These are phyloP conservation scores for Aproaerema taeniolella DNA, from an alignment of 2,888 invertebrate species.

Conservation along the genomic window DNA sequence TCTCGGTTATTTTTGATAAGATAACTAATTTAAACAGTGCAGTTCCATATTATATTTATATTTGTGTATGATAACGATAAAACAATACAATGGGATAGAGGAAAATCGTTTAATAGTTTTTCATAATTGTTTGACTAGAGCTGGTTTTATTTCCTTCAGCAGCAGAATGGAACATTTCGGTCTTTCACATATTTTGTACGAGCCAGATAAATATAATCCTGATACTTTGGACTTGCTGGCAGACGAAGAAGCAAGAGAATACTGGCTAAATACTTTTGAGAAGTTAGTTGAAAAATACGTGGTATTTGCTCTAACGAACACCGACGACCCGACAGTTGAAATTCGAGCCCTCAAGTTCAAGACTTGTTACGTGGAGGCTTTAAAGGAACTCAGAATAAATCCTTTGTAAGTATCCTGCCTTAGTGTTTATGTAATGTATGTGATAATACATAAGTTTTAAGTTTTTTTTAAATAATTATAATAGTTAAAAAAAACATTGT, in stretches of 20 bases:
- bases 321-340: conserved; percentile 84
- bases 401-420: conserved; percentile 89
- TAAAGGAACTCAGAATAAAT: conserved; percentile 85
- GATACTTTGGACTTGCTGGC: conserved; percentile 94
- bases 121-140: no score
- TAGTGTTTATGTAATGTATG: not conserved
- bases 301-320: conserved; percentile 87
- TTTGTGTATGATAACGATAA: conserved; percentile 61
- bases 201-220: conserved; percentile 89
- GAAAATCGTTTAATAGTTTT: no score
- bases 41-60: no score
- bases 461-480: no score
- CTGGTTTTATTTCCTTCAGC: conserved; percentile 17
- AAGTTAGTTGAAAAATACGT: conserved; percentile 91
- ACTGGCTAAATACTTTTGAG: conserved; percentile 96
- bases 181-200: conserved; percentile 80
- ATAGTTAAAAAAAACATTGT: no score
- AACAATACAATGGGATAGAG: conserved; percentile 52
- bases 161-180: conserved; percentile 66
- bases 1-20: conserved; percentile 35
- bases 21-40: conserved; percentile 32
- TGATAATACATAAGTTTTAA: no score
- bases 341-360: conserved; percentile 89
- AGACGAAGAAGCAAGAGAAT: conserved; percentile 90
- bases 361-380: conserved; percentile 87